Evolutionary conservation across 2,888 invertebrate genomes (phyloP).

Genomic region (Ashinkailepas kermadecensis): DNA sequence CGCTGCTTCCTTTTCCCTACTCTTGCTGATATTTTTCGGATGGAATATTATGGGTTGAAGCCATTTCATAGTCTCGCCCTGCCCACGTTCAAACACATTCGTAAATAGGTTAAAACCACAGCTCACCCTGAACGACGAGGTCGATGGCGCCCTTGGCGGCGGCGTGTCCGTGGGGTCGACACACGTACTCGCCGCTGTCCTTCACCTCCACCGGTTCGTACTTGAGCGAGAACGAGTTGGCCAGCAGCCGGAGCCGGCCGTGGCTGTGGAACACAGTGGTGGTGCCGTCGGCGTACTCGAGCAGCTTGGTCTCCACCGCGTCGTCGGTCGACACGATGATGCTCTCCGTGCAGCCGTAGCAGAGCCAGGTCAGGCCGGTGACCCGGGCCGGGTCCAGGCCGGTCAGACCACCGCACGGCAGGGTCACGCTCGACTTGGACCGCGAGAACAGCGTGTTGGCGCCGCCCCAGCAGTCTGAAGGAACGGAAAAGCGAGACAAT

Average conservation of each 20-base stretch:
- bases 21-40: no score
- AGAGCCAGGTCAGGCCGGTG: neutral
- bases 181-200: conserved; percentile 14
- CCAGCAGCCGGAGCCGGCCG: conserved; percentile 7
- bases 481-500: no score
- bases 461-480: neutral
- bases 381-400: neutral
- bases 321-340: neutral
- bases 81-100: no score
- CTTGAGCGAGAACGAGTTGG: neutral
- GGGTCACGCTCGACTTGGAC: neutral
- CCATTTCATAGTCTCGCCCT: no score
- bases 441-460: neutral
- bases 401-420: neutral
- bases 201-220: conserved; percentile 6
- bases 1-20: no score
- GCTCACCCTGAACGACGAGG: conserved; percentile 1
- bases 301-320: neutral
- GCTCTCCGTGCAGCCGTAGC: conserved; percentile 6
- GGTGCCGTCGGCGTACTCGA: neutral
- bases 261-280: conserved; percentile 1
- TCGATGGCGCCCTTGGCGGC: neutral
- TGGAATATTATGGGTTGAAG: no score
- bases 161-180: neutral
- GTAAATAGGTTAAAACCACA: no score